Evolutionary conservation across 2,797 vertebrate species (phyloP).

Genomic region (Rhincodon typus): DNA sequence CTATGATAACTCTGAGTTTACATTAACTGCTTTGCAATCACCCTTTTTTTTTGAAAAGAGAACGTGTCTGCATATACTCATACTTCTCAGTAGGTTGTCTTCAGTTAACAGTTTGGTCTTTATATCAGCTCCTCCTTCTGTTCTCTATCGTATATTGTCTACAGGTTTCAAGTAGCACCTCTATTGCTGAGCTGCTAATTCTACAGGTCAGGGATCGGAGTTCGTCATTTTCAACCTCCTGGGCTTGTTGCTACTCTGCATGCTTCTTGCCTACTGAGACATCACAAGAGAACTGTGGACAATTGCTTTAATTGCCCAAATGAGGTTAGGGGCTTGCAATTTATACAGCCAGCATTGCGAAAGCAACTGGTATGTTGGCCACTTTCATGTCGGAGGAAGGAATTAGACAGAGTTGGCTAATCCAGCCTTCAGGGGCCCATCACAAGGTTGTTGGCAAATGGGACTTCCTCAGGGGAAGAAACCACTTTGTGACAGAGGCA

Average conservation of each 20-base stretch:
- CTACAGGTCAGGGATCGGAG: neutral
- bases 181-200: neutral
- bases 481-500: neutral
- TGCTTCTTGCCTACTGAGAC: neutral
- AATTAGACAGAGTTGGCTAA: neutral
- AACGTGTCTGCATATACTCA: neutral
- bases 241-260: neutral
- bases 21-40: neutral
- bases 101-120: neutral
- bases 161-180: neutral
- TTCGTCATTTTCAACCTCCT: neutral
- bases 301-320: neutral
- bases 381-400: neutral
- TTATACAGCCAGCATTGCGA: neutral
- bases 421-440: neutral
- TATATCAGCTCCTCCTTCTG: neutral
- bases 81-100: neutral
- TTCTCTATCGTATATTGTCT: neutral
- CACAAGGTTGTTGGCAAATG: neutral
- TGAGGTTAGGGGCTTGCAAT: neutral
- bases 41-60: neutral
- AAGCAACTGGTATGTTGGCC: neutral
- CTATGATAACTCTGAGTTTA: neutral
- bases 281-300: neutral
- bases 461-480: neutral